These are phyloP conservation scores for Achatina immaculata DNA, from an alignment of 1,140 invertebrate species.

Conservation along the genomic window DNA sequence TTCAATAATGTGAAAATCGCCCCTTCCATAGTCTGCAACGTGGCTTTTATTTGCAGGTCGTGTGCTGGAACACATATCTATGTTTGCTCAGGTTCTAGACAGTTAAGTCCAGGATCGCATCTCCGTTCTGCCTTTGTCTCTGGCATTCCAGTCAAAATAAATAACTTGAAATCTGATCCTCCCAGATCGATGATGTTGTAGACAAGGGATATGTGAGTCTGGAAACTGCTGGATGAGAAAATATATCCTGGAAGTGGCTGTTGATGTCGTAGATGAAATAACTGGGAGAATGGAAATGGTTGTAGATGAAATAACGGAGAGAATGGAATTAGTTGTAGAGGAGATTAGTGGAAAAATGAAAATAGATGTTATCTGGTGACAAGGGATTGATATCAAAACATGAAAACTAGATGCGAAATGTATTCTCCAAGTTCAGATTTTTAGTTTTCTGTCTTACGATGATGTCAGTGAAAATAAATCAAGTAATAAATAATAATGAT, in stretches of 20 bases:
- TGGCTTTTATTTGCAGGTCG: constrained; percentile 12
- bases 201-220: neutral
- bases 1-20: neutral
- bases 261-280: neutral
- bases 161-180: neutral
- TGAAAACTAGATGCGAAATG: too few relatives aligned
- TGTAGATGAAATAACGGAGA: too few relatives aligned
- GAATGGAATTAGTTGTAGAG: too few relatives aligned
- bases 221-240: neutral
- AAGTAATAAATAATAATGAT: too few relatives aligned
- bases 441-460: too few relatives aligned
- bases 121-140: constrained; percentile 6
- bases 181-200: neutral
- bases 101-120: constrained; percentile 13
- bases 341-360: too few relatives aligned
- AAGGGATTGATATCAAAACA: too few relatives aligned
- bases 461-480: too few relatives aligned
- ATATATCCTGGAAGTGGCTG: neutral
- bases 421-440: too few relatives aligned
- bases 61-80: neutral
- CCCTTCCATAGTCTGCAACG: neutral
- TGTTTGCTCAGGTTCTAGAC: neutral
- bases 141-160: neutral
- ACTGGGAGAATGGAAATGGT: too few relatives aligned
- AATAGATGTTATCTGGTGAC: too few relatives aligned